A percentile compares a stretch with the other conserved stretches of the same genome.
These are phyloP conservation scores for Autographa pulchrina DNA, from an alignment of 2,888 invertebrate species.

Conservation along the genomic window DNA sequence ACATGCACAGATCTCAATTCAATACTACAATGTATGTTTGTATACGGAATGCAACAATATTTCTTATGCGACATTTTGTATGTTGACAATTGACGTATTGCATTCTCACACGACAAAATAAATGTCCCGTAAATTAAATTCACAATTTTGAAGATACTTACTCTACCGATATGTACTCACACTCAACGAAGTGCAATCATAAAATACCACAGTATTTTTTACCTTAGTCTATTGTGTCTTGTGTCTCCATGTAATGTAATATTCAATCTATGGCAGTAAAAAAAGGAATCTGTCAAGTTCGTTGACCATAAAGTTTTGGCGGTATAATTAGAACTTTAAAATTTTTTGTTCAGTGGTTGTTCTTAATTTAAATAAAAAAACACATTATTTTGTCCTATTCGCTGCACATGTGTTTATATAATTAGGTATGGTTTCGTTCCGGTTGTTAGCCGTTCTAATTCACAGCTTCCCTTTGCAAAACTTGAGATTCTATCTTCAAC, in stretches of 20 bases:
- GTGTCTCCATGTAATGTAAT: background rate
- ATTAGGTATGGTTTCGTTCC: conserved; percentile 14
- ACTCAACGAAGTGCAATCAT: conserved; percentile 27
- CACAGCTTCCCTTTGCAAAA: conserved; percentile 4
- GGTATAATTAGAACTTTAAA: conserved; percentile 33
- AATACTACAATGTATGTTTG: conserved; percentile 3
- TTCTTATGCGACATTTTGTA: conserved; percentile 42
- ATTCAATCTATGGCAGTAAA: background rate
- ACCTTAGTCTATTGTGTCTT: background rate
- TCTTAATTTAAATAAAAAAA: conserved; percentile 26
- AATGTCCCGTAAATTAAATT: conserved; percentile 36
- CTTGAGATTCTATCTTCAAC: background rate
- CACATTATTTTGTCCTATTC: conserved; percentile 29
- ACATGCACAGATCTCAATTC: background rate
- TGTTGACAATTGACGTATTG: conserved; percentile 36
- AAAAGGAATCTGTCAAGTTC: conserved; percentile 31
- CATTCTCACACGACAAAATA: conserved; percentile 43
- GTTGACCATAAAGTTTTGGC: conserved; percentile 35
- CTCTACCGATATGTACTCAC: conserved; percentile 20
- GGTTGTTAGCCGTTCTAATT: conserved; percentile 3
- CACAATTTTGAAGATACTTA: conserved; percentile 47
- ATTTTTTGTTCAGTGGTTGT: conserved; percentile 28
- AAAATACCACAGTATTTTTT: conserved; percentile 8
- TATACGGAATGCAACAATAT: conserved; percentile 36
- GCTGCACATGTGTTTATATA: conserved; percentile 14